phyloP scores from a whole-genome alignment of 2,888 invertebrate species.

The Agapostemon virescens region DNA sequence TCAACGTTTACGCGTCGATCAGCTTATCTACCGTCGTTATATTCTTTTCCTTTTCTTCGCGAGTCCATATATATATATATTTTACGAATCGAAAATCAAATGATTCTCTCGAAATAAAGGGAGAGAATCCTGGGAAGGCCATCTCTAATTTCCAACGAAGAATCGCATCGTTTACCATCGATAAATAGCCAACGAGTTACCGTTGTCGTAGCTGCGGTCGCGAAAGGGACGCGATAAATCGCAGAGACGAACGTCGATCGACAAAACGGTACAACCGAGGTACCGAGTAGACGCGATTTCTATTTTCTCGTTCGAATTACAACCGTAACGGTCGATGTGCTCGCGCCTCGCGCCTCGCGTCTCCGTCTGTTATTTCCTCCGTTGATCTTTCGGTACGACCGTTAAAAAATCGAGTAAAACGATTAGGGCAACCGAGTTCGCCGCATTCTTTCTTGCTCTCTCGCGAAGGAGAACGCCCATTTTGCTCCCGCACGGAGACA shows the following conservation, averaged over 20 bases:
- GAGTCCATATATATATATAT: no score
- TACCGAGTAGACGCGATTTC: background rate
- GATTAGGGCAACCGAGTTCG: constrained; percentile 43
- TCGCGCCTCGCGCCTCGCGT: constrained; percentile 15
- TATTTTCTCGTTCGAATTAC: background rate
- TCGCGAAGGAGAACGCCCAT: constrained; percentile 60
- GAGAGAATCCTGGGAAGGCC: no score
- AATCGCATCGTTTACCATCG: background rate
- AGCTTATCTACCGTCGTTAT: no score
- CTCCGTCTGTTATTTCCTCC: constrained; percentile 40
- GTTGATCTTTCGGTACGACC: constrained; percentile 63
- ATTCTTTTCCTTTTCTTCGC: no score
- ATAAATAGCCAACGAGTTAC: background rate
- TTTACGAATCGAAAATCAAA: no score
- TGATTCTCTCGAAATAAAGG: no score
- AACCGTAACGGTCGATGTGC: constrained; percentile 8
- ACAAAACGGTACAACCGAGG: background rate
- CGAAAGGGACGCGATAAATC: background rate
- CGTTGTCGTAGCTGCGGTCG: background rate
- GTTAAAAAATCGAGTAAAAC: constrained; percentile 74
- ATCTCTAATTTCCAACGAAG: background rate
- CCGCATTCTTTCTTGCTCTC: constrained; percentile 36
- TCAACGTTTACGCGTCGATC: no score
- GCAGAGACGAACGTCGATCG: background rate
- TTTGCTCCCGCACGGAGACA: constrained; percentile 40